Conservation (phyloP, 2,888 invertebrate species). For the Abrostola triplasia region DNA sequence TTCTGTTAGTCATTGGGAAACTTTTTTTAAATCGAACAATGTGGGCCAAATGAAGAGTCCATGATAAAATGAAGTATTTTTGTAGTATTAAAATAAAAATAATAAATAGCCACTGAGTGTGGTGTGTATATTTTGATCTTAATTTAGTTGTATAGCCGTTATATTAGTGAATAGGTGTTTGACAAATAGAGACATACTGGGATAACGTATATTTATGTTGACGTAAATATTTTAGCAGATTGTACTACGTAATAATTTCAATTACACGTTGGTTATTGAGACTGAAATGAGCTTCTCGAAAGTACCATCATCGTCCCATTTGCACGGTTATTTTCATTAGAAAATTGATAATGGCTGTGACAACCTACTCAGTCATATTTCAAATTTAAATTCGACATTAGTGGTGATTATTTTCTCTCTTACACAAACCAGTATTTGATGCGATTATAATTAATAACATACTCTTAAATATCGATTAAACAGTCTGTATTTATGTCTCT, state of each 20-base stretch:
- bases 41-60: slow-evolving; percentile 59
- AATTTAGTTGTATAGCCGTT: slow-evolving; percentile 43
- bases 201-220: not conserved
- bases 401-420: too few relatives aligned
- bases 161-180: slow-evolving; percentile 36
- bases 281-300: too few relatives aligned
- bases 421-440: too few relatives aligned
- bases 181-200: slow-evolving; percentile 41
- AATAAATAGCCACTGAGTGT: slow-evolving; percentile 21
- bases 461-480: too few relatives aligned
- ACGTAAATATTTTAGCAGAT: not conserved
- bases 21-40: slow-evolving; percentile 53
- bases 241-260: too few relatives aligned
- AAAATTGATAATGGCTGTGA: too few relatives aligned
- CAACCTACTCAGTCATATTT: too few relatives aligned
- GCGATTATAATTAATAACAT: too few relatives aligned
- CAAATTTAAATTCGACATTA: too few relatives aligned
- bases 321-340: too few relatives aligned
- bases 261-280: too few relatives aligned
- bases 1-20: slow-evolving; percentile 22
- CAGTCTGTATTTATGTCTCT: slow-evolving; percentile 39
- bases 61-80: slow-evolving; percentile 57
- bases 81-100: slow-evolving; percentile 55
- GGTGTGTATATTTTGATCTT: slow-evolving; percentile 50
- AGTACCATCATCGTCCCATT: too few relatives aligned